Evolutionary conservation across 2,888 invertebrate species (phyloP).

Genomic region (Drosophila mercatorum): DNA sequence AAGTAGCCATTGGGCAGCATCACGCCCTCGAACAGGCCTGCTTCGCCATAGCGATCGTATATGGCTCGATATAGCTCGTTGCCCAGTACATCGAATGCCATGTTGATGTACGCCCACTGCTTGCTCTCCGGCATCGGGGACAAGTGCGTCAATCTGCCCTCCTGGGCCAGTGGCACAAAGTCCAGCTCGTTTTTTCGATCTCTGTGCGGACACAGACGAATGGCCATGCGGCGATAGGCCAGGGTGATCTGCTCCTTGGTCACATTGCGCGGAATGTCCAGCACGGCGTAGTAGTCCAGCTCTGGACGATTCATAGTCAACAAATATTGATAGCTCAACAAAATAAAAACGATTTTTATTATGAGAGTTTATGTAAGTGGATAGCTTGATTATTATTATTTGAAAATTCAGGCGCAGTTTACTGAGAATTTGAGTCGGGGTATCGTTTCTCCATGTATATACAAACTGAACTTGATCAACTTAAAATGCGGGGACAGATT

Average conservation of each 20-base stretch:
- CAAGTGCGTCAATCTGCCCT: constrained; percentile 73
- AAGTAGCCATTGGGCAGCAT: constrained; percentile 89
- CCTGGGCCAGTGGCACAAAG: constrained; percentile 84
- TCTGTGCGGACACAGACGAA: constrained; percentile 85
- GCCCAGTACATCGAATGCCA: constrained; percentile 91
- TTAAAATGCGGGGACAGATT: constrained; percentile 12
- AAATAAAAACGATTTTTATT: constrained; percentile 15
- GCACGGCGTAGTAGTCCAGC: constrained; percentile 91
- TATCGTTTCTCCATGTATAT: constrained; percentile 50
- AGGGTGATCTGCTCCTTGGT: constrained; percentile 89
- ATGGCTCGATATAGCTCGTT: constrained; percentile 87
- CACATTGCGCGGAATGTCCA: constrained; percentile 88
- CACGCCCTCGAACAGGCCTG: constrained; percentile 92
- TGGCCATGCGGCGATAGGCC: constrained; percentile 87
- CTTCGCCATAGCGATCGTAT: constrained; percentile 95
- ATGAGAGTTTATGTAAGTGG: constrained; percentile 18
- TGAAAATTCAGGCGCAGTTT: constrained; percentile 34
- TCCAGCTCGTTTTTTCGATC: constrained; percentile 85
- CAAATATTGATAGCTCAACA: constrained; percentile 2
- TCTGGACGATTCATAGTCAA: constrained; percentile 76
- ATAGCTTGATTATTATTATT: constrained; percentile 35
- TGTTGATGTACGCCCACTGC: constrained; percentile 86
- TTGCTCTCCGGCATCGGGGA: constrained; percentile 65
- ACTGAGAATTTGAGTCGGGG: constrained; percentile 64
- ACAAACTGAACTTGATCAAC: constrained; percentile 46